These are phyloP conservation scores for Neodon shergylaensis DNA, from an alignment of 2,113 vertebrate species.

Conservation along the genomic window DNA sequence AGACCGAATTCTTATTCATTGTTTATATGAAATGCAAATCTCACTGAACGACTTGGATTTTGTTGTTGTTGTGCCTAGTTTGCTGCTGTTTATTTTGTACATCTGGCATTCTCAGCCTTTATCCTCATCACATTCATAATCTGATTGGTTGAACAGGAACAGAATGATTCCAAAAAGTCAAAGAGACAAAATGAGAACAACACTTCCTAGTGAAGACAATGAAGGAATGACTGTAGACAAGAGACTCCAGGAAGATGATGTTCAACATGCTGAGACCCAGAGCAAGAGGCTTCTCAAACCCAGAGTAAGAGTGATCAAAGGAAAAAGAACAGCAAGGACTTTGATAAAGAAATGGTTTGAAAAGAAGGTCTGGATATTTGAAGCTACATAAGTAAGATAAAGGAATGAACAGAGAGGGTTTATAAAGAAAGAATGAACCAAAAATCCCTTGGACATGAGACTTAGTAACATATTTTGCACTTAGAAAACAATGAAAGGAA, in stretches of 20 bases:
- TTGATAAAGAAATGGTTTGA: neutral
- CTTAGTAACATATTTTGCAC: neutral
- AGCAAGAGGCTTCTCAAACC: neutral
- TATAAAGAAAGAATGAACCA: neutral
- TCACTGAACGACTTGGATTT: neutral
- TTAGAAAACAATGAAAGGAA: neutral
- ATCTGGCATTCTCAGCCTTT: neutral
- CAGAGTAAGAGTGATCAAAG: neutral
- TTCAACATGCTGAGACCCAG: neutral
- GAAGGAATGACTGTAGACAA: neutral
- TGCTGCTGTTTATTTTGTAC: neutral
- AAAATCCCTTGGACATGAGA: neutral
- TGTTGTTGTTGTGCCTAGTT: neutral
- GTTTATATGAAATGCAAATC: neutral
- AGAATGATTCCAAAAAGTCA: neutral
- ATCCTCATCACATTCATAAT: neutral
- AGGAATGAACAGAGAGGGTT: neutral
- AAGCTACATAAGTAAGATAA: neutral
- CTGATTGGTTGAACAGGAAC: neutral
- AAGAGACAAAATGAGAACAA: neutral
- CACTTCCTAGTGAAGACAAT: neutral
- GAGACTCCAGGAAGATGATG: neutral
- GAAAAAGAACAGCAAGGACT: neutral
- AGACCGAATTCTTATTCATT: neutral
- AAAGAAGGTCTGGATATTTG: neutral